Base-by-base conservation (phyloP, 1,140 invertebrate genomes). In the Diorhabda carinulata region DNA sequence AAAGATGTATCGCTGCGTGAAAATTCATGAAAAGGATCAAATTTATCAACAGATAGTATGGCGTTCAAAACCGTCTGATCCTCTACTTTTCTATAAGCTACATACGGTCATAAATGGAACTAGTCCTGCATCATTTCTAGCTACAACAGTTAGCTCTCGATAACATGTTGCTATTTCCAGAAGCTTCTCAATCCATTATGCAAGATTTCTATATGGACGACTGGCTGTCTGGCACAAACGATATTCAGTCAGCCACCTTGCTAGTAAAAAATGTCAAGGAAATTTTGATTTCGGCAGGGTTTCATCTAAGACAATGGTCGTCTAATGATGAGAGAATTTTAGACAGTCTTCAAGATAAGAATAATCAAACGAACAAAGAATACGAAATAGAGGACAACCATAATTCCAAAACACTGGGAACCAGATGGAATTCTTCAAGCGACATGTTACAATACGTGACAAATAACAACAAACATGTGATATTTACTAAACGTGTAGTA, bases 181-280 rank as follows among this genome's bases (percentile, higher is more conserved):
- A 47, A 41, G 77, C 75, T 59, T 64, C 75, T 9, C 67, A 77
- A 70, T 69, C 74, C 10, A 73, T 81, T 4, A 4, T 57, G 57
- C 64, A 69, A 25, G 78, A 82, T 70, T 82, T 82, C 71, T 85
- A 84, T 70, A 79, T 84, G 2, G 83, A 85, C 61, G 82, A 85
- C 69, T 43, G 82, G 4, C 63, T 84, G 6, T 74, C 76, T 43
- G 81, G 82, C 43, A 76, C 74, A 9, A 68, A 79, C 69, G 66
- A 44, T 8, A 40, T 73, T 5, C 68, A 77, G 63, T 57, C 75
- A 57, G 73, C 73, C 2, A 65, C 74, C 64, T 41, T 61, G 56
- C 25, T 78, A 3, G 59, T 68, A 57, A 66, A 72, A 2, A 70
- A 81, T 61, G 68, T 79, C 2, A 67, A 45, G 8, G 10, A 63